A percentile compares a stretch with the other conserved stretches of the same genome.
Conservation (phyloP, 2,797 vertebrate species). For the Phrynocephalus vlangalii region DNA sequence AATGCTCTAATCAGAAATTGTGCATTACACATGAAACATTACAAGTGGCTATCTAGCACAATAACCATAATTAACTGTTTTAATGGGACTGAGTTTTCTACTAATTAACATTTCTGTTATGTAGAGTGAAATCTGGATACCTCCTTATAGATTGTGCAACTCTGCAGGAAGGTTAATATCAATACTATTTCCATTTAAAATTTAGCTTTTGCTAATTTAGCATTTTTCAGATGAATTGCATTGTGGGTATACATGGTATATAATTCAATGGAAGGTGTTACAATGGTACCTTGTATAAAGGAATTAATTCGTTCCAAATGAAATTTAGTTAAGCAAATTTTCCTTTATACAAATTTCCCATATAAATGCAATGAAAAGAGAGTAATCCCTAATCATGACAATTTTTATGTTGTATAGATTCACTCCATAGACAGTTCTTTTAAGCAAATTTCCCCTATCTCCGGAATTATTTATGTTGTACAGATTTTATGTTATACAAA, state of each 20-base stretch:
- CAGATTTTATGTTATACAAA: too few relatives aligned
- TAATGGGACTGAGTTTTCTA: conserved; percentile 69
- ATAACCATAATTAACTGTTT: conserved; percentile 66
- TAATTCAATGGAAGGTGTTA: conserved; percentile 54
- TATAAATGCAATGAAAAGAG: too few relatives aligned
- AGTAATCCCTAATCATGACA: too few relatives aligned
- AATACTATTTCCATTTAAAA: conserved; percentile 63
- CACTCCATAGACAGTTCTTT: too few relatives aligned
- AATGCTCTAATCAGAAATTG: conserved; percentile 59
- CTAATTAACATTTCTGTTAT: conserved; percentile 59
- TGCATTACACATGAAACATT: conserved; percentile 54
- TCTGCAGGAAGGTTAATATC: conserved; percentile 54
- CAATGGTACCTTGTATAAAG: not conserved
- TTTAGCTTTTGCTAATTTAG: conserved; percentile 65
- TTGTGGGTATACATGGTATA: conserved; percentile 60
- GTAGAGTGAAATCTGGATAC: conserved; percentile 45
- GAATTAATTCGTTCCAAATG: too few relatives aligned
- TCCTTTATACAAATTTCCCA: too few relatives aligned
- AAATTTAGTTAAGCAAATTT: too few relatives aligned
- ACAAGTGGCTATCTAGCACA: conserved; percentile 59
- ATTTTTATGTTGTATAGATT: too few relatives aligned
- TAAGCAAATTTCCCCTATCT: too few relatives aligned
- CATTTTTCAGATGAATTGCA: conserved; percentile 51
- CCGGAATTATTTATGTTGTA: too few relatives aligned
- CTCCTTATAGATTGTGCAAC: conserved; percentile 44